Base-by-base conservation (phyloP, 1,140 invertebrate species). In the Scaptomyza graminum region DNA sequence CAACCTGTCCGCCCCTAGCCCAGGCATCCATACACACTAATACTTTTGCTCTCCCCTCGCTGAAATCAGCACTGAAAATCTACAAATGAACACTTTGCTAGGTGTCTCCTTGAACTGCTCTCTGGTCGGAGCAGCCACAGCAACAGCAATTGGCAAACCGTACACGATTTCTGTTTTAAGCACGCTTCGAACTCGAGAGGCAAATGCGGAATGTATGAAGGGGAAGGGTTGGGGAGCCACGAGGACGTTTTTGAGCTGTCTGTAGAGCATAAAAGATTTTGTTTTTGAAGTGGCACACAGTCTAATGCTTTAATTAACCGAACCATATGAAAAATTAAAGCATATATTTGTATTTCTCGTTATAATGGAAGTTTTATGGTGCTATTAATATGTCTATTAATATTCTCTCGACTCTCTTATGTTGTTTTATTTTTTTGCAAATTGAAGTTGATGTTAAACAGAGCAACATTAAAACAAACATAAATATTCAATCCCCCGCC, bases 1-100 rank as follows among this genome's bases (percentile, higher is more conserved):
- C 64, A 73, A 22, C 70, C 70, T 73, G 70, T 56, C 70, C 74
- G 44, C 15, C 15, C 13, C 4, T 34, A 31, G n/a, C 37, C 28
- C 4, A 22, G 9, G 4, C 44, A 31, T 39, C 51, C 34, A 52
- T 22, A 22, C 18, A 18, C 18, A 3, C 18, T 18, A 18, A 1
- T 3, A 25, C 13, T 18, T 31, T 22, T 28, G 15, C 39, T 31
- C 41, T 22, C 39, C 13, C 41, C 63, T 31, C n/a, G 43, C 39
- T 41, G 13, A 68, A 65, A 79, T 79, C 76, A 64, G 64, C 60
- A 57, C 51, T 28, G 28, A 66, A 75, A 69, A 70, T 72, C 62
- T 76, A 72, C 59, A 76, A 79, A 65, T 76, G 69, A 76, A 75
- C 79, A 74, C 64, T 75, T 57, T 65, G 79, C 52, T 71, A 78